Base-by-base conservation (phyloP, 2,888 invertebrate species). In the Lathronympha strigana region DNA sequence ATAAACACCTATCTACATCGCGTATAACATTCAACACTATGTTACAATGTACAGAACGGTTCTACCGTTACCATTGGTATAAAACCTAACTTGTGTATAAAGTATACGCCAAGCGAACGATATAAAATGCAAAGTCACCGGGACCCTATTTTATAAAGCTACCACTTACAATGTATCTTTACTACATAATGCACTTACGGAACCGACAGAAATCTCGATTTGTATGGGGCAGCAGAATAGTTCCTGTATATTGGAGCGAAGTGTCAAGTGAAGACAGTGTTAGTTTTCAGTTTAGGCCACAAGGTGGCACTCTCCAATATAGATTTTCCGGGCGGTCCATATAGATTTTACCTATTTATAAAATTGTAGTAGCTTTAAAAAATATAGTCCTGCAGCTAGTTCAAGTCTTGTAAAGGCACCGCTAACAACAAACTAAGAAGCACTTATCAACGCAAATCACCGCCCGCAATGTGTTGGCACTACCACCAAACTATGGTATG, bases 401-500 rank as follows among this genome's bases (percentile, higher is more conserved):
- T 11, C 4, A 17, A 62, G 54, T 54, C 53, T 61, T 33, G 53
- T 31, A 23, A 64, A 64, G 63, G 63, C 63, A 64, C 63, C 51
- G 43, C 43, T 43, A 17, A 43, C 54, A 57, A 63, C 55, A 43
- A 40, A 43, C 23, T n/a, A 45, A 25, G 31, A 58, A 64, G 63
- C 63, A 31, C 31, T 17, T 11, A 8, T 8, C 25, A 6, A 40
- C 1, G 13, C n/a, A 38, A 4, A 4, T 17, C 17, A 8, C 17
- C 17, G 2, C 17, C 17, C 40, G n/a, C 6, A 36, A 36, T 40
- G 40, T 40, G 17, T 40, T 40, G n/a, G n/a, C n/a, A n/a, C n/a
- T n/a, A n/a, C n/a, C n/a, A n/a, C n/a, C n/a, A n/a, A n/a, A n/a
- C n/a, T n/a, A n/a, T n/a, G n/a, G n/a, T n/a, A n/a, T n/a, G n/a